A percentile compares a stretch with the other conserved stretches of the same genome.
Evolutionary conservation across 2,888 invertebrate genomes (phyloP).

Genomic region (Phyllotreta cruciferae): DNA sequence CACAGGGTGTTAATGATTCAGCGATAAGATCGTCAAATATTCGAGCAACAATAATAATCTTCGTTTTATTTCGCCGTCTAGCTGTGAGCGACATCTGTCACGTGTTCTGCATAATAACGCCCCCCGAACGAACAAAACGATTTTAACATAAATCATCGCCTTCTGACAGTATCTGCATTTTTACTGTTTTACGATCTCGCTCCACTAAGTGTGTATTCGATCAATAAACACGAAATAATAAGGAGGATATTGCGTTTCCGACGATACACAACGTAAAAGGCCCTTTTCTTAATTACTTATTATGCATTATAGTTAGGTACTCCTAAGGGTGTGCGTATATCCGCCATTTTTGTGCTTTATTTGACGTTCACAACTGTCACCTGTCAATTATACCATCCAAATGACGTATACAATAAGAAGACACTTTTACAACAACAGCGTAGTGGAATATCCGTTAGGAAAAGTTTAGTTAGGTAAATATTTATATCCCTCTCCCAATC

Average conservation of each 20-base stretch:
- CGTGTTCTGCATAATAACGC: slow-evolving; percentile 31
- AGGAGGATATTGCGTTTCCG: too few relatives aligned
- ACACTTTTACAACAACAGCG: too few relatives aligned
- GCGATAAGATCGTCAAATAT: slow-evolving; percentile 50
- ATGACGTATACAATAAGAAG: too few relatives aligned
- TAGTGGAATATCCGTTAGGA: neutral
- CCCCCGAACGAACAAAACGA: slow-evolving; percentile 25
- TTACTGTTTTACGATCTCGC: slow-evolving; percentile 16
- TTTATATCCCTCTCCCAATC: slow-evolving; percentile 32
- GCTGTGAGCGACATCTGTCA: slow-evolving; percentile 37
- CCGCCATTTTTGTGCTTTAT: too few relatives aligned
- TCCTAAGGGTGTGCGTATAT: too few relatives aligned
- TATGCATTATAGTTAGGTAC: too few relatives aligned
- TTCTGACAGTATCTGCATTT: slow-evolving; percentile 26
- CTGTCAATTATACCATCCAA: too few relatives aligned
- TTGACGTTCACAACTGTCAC: too few relatives aligned
- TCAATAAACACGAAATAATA: slow-evolving; percentile 4
- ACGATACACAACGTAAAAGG: too few relatives aligned
- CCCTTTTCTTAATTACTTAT: too few relatives aligned
- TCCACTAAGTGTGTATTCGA: slow-evolving; percentile 4
- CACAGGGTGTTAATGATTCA: slow-evolving; percentile 45
- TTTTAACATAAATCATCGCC: slow-evolving; percentile 21
- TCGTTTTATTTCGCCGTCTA: slow-evolving; percentile 43
- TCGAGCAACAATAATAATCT: slow-evolving; percentile 45
- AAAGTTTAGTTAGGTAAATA: slow-evolving; percentile 22